Conservation (phyloP, 2,113 vertebrate species). For the Apodemus speciosus region DNA sequence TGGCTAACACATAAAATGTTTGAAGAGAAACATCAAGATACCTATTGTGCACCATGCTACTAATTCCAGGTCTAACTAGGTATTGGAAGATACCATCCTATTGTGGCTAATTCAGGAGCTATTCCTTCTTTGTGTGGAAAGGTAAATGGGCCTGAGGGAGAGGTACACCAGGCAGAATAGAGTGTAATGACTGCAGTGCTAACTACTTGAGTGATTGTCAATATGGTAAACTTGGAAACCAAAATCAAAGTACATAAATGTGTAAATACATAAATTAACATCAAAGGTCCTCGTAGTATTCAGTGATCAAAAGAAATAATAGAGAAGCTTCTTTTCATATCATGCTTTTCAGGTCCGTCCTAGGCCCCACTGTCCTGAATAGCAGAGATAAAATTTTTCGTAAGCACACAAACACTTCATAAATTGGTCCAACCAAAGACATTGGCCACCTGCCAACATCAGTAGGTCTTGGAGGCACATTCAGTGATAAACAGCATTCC, state of each 20-base stretch:
- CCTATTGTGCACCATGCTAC: neutral
- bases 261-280: neutral
- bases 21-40: slow-evolving; percentile 17
- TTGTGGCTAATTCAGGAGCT: slow-evolving; percentile 15
- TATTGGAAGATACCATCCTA: neutral
- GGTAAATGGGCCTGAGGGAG: neutral
- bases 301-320: slow-evolving; percentile 30
- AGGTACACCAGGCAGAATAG: neutral
- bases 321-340: slow-evolving; percentile 34
- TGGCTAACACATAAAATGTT: neutral
- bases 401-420: slow-evolving; percentile 19
- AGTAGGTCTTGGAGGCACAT: neutral
- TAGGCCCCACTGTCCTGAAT: slow-evolving; percentile 23
- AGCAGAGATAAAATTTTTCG: slow-evolving; percentile 59
- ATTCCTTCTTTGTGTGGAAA: neutral
- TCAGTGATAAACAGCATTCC: slow-evolving; percentile 20
- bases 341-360: neutral
- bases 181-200: neutral
- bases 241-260: neutral
- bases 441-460: neutral
- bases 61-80: neutral
- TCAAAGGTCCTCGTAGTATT: neutral
- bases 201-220: neutral
- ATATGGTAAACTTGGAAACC: neutral
- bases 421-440: slow-evolving; percentile 37